Evolutionary conservation across 2,113 vertebrate genomes (phyloP).

Genomic region (Cebidichthys violaceus): DNA sequence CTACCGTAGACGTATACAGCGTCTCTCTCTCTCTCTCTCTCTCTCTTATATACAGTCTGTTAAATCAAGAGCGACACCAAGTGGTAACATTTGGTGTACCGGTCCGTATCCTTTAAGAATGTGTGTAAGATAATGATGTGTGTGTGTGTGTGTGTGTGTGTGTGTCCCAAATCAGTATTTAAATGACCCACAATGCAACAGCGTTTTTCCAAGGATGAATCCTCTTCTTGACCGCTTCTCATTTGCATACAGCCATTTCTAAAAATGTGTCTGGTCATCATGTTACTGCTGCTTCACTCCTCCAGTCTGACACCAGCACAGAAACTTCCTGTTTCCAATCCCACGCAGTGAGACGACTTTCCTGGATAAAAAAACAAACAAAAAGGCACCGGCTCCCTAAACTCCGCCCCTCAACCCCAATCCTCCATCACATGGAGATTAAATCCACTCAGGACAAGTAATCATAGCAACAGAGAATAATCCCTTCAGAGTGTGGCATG

Average conservation of each 20-base stretch:
- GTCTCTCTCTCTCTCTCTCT: no score
- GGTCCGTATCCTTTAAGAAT: neutral
- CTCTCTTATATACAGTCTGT: no score
- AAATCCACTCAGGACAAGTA: conserved; percentile 66
- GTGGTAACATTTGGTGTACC: no score
- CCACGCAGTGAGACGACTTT: conserved; percentile 7
- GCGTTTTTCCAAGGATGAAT: neutral
- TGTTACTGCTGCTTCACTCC: neutral
- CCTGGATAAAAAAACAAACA: conserved; percentile 11
- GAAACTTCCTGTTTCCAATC: conserved; percentile 56
- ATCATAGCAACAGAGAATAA: conserved; percentile 64
- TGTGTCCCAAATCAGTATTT: neutral
- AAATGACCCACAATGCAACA: neutral
- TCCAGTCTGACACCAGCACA: neutral
- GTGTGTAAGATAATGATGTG: neutral
- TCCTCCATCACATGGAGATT: conserved; percentile 58
- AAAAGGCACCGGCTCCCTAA: neutral
- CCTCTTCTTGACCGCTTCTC: no score
- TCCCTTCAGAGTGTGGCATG: conserved; percentile 53
- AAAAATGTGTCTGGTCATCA: neutral
- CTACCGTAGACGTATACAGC: no score
- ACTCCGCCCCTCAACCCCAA: conserved; percentile 13
- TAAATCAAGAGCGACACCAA: no score
- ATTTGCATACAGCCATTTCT: neutral
- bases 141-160: neutral